A percentile compares a stretch with the other conserved stretches of the same genome.
phyloP scores from a whole-genome alignment of 1,140 invertebrate genomes.

The Ips typographus region DNA sequence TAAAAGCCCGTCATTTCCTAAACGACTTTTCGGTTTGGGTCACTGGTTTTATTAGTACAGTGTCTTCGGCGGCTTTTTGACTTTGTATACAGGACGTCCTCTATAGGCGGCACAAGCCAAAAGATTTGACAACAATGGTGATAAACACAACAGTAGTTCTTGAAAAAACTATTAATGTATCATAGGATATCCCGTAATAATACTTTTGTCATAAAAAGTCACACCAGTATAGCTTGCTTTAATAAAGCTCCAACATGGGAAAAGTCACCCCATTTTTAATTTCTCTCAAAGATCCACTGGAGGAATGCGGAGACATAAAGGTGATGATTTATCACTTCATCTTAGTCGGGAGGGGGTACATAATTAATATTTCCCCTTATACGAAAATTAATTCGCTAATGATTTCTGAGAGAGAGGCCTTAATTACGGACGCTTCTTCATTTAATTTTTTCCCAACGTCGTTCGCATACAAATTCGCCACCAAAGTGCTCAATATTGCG shows the following conservation, averaged over 20 bases:
- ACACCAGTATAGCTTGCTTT: too few species aligned
- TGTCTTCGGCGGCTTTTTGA: too few species aligned
- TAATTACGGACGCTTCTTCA: slow-evolving; percentile 4
- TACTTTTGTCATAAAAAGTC: too few species aligned
- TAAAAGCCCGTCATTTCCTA: too few species aligned
- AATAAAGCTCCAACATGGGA: slow-evolving; percentile 11
- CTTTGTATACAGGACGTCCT: too few species aligned
- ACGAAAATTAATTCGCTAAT: slow-evolving; percentile 45
- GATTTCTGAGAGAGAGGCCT: slow-evolving; percentile 36
- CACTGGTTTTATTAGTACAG: too few species aligned
- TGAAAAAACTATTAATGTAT: too few species aligned
- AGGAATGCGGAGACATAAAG: slow-evolving; percentile 42
- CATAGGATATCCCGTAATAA: too few species aligned
- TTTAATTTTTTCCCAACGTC: not conserved
- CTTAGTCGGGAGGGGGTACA: slow-evolving; percentile 30
- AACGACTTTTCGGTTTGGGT: too few species aligned
- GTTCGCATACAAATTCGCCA: not conserved
- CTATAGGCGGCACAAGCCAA: too few species aligned
- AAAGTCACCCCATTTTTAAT: slow-evolving; percentile 39
- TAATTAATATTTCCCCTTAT: slow-evolving; percentile 35
- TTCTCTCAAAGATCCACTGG: slow-evolving; percentile 31
- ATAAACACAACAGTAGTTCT: too few species aligned
- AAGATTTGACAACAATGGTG: too few species aligned
- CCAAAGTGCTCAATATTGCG: not conserved
- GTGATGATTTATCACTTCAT: slow-evolving; percentile 49